Evolutionary conservation across 2,888 invertebrate genomes (phyloP), one percentile per base, ranked within the genome.

Genomic region (Ptilodon capucinus): DNA sequence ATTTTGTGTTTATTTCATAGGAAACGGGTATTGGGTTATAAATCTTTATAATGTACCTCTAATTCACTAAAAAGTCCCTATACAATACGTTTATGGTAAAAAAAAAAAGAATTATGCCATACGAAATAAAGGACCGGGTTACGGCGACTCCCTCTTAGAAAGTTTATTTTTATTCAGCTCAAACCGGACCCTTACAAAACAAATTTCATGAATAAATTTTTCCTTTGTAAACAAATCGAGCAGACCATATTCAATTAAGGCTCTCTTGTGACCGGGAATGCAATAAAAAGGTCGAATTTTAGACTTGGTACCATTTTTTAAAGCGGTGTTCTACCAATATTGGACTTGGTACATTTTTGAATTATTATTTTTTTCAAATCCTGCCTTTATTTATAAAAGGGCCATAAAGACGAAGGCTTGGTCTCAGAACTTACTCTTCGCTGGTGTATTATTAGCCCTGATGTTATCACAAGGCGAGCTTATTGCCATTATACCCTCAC

Each of bases 161-260:
- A 86, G 80, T 83, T 84, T 87, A 83, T 84, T 86, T 82, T 81
- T 81, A 76, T 74, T 73, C 68, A 51, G 65, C 69, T 66, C 56
- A 48, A 52, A 36, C 64, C 72, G 79, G 80, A 75, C 84, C 84
- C 80, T 77, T 69, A 65, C 74, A 82, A 84, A 86, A 88, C 86
- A 87, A 89, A 88, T 86, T 90, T 89, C 88, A 88, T 89, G 89
- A 89, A 89, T 90, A 90, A 86, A 87, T 88, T 90, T 86, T 87
- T 85, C 84, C 83, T 89, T 89, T 86, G 88, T 87, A 89, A 89
- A 89, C 87, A 90, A 88, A 90, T 90, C 87, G 86, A 83, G 81
- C 83, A 64, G 71, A 78, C 78, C 76, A 82, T 87, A 88, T 88
- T 87, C 86, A 86, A 87, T 88, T 87, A 88, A 79, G 80, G 81